Percentiles rank a stretch among this genome's conserved stretches.
These are phyloP conservation scores for Rhinogobius similis DNA, from an alignment of 2,113 vertebrate genomes.

Conservation along the genomic window DNA sequence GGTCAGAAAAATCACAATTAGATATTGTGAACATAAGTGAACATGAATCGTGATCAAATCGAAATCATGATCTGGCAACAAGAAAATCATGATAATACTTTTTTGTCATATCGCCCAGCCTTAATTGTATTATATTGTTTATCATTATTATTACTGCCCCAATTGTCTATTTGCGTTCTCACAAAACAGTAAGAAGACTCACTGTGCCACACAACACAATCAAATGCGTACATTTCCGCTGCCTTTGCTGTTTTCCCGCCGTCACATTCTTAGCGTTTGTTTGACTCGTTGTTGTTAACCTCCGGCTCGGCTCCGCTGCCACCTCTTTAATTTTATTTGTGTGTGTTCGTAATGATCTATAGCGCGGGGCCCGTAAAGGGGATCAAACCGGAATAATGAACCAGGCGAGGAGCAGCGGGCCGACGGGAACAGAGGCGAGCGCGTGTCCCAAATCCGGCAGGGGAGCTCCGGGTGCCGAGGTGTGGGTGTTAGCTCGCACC, in stretches of 20 bases:
- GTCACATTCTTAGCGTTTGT: neutral
- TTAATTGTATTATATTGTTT: no score
- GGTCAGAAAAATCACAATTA: no score
- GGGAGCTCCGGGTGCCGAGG: conserved; percentile 43
- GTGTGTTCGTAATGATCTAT: conserved; percentile 12
- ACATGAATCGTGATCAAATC: no score
- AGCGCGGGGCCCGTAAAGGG: neutral
- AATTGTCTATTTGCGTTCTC: no score
- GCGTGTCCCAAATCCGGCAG: conserved; percentile 53
- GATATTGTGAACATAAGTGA: no score
- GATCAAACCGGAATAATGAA: conserved; percentile 26
- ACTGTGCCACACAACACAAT: no score
- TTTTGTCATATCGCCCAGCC: no score
- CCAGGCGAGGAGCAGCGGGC: conserved; percentile 7
- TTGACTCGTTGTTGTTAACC: neutral
- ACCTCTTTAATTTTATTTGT: neutral
- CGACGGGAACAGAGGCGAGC: conserved; percentile 8
- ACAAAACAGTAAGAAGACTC: no score
- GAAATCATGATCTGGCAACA: no score
- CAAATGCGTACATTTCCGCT: neutral
- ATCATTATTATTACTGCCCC: no score
- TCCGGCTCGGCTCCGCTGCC: neutral
- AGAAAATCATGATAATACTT: no score
- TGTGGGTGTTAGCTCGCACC: conserved; percentile 65
- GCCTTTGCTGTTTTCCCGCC: neutral